Conservation (phyloP, 2,888 invertebrate genomes). For the Tetragonisca angustula region DNA sequence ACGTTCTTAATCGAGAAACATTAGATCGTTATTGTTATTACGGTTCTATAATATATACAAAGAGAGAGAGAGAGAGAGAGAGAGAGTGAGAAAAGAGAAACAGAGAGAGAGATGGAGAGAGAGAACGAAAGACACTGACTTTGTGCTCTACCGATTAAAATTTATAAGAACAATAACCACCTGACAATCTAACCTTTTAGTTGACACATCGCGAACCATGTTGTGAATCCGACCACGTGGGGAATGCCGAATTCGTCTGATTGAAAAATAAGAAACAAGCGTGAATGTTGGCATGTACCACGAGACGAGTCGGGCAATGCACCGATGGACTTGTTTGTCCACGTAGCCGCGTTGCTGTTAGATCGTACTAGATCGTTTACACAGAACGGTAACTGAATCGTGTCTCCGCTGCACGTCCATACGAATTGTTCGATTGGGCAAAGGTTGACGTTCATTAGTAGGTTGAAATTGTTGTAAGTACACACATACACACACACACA, state of each 20-base stretch:
- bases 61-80: neutral
- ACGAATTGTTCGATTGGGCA: neutral
- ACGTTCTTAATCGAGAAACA: neutral
- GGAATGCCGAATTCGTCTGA: constrained; percentile 82
- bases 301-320: neutral
- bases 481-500: neutral
- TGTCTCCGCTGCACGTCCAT: neutral
- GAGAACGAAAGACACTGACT: constrained; percentile 23
- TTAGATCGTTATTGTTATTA: neutral
- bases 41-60: neutral
- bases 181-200: constrained; percentile 84
- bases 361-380: neutral
- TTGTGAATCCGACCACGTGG: constrained; percentile 85
- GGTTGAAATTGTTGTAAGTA: neutral
- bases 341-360: neutral
- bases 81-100: neutral
- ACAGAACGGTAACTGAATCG: neutral
- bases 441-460: neutral
- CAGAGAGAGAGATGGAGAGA: constrained; percentile 1
- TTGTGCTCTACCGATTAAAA: constrained; percentile 50
- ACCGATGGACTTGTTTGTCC: neutral
- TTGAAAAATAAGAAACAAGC: constrained; percentile 61
- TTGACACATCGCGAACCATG: constrained; percentile 85
- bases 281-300: neutral
- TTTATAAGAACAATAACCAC: constrained; percentile 49